A percentile compares a stretch with the other conserved stretches of the same genome.
Evolutionary conservation across 2,888 invertebrate species (phyloP).

Genomic region (Macroteleia sp.): DNA sequence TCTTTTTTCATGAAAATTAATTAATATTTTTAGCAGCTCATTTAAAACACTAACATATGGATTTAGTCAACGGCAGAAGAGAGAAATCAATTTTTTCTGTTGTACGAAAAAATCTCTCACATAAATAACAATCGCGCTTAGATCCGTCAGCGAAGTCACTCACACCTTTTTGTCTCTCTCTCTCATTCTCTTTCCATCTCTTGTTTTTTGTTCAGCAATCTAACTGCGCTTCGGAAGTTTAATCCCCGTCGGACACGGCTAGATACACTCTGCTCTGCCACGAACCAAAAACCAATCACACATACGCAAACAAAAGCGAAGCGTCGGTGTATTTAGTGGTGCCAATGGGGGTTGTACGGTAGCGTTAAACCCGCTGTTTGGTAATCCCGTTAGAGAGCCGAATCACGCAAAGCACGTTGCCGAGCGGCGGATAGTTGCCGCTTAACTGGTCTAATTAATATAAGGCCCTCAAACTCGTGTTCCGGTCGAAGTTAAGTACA

Average conservation of each 20-base stretch:
- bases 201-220: conserved; percentile 29
- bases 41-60: no score
- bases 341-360: conserved; percentile 71
- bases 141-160: neutral
- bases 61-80: no score
- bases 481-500: conserved; percentile 27
- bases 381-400: conserved; percentile 81
- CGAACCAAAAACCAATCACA: conserved; percentile 72
- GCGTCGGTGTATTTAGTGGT: conserved; percentile 53
- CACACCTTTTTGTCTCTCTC: neutral
- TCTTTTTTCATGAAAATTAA: no score
- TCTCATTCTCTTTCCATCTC: neutral
- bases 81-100: no score
- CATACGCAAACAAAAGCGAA: conserved; percentile 44
- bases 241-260: conserved; percentile 52
- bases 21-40: no score
- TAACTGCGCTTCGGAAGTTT: conserved; percentile 55
- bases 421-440: conserved; percentile 73
- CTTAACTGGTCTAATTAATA: conserved; percentile 82
- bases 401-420: conserved; percentile 80
- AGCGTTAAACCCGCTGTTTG: conserved; percentile 72
- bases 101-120: neutral
- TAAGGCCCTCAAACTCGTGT: conserved; percentile 74
- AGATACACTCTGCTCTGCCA: conserved; percentile 44
- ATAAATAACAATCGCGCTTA: neutral